Percentiles rank a stretch among this genome's conserved stretches.
These are phyloP conservation scores for Serranus cabrilla DNA, from an alignment of 2,797 vertebrate species.

Conservation along the genomic window DNA sequence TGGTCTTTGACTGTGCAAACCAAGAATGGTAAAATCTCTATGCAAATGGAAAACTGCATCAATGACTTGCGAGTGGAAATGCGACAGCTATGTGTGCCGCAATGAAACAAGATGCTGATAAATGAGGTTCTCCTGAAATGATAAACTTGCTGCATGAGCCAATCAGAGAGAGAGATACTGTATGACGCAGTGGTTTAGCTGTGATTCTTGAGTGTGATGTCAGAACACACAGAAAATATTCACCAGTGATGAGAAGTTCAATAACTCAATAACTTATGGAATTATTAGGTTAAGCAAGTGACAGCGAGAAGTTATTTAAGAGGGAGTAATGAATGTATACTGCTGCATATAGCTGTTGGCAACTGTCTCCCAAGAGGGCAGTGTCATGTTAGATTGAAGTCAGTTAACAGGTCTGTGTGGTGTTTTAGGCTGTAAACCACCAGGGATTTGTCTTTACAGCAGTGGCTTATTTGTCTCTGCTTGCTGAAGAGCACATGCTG, in stretches of 20 bases:
- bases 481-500: constrained; percentile 18
- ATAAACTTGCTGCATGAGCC: background rate
- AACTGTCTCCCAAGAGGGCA: constrained; percentile 3
- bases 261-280: too few relatives aligned
- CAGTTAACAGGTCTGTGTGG: constrained; percentile 16
- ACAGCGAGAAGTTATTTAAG: background rate
- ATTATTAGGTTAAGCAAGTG: background rate
- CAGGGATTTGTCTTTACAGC: constrained; percentile 6
- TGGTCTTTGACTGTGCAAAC: background rate
- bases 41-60: background rate
- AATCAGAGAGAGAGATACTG: background rate
- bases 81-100: background rate
- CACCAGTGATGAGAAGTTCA: too few relatives aligned
- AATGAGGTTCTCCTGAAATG: background rate
- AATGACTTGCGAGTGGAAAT: background rate
- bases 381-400: constrained; percentile 13
- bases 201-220: background rate
- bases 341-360: constrained; percentile 15
- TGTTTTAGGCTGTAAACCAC: background rate
- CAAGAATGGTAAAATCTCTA: background rate
- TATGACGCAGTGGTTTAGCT: background rate
- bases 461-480: constrained; percentile 7
- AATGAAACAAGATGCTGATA: background rate
- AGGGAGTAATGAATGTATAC: constrained; percentile 13
- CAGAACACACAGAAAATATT: too few relatives aligned